Base-by-base conservation (phyloP, 2,888 invertebrate species). In the Lepidochrysops patricia region DNA sequence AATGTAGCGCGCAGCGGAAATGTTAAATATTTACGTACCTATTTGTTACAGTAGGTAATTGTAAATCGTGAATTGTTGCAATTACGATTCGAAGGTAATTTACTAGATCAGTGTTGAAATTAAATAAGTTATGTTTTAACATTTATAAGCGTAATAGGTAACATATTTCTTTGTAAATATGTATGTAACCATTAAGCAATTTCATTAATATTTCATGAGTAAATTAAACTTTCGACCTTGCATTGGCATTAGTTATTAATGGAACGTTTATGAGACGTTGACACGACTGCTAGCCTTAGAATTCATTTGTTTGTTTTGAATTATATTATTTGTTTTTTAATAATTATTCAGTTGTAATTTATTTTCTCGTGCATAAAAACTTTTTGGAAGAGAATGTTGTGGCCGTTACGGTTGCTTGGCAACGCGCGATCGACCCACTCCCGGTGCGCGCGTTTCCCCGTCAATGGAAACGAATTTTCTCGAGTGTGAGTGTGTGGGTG, bases 191-290 rank as follows among this genome's bases (percentile, higher is more conserved):
- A 25, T 54, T 32, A 15, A 5, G 12, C 15, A 43, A 43, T 5
- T 54, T 54, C 29, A 54, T 54, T 5, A 54, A 54, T 32, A 52
- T 26, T 52, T 27, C 15, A 52, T 29, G 52, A 49, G 48, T 49
- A 12, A 49, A 23, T 54, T 29, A 32, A 54, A 54, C 29, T 5
- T 54, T 32, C 54, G 15, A 32, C 54, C 54, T 54, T 32, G 29
- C 19, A 54, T 29, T 54, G 54, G 32, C 29, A 32, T 32, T 54
- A 54, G 29, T 32, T 19, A 19, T 23, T 54, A 13, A 50, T 50
- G 26, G 5, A 26, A 13, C n/a, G 25, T 25, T 4, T 25, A 26
- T 26, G 23, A 43, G 37, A 7, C 37, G 9, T 13, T 19, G 43
- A 19, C 19, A 2, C 6, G 19, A 26, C 26, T n/a, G 25, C n/a